Conservation (phyloP, 1,140 invertebrate species). For the Drosophila dunni region DNA sequence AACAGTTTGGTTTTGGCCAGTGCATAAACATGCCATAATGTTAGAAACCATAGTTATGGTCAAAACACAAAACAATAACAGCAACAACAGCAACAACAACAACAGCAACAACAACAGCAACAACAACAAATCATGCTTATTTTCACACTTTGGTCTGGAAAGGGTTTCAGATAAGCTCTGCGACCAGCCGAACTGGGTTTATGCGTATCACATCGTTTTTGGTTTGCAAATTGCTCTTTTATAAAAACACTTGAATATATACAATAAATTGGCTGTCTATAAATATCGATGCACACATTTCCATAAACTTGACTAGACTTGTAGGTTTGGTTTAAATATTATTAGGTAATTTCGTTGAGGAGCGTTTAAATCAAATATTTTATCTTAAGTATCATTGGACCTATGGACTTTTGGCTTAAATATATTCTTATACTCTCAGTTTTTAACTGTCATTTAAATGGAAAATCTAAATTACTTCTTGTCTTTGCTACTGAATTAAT, state of each 20-base stretch:
- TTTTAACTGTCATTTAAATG: too few relatives aligned
- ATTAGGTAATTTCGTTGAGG: too few relatives aligned
- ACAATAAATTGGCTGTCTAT: not conserved
- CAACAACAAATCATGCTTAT: constrained; percentile 69
- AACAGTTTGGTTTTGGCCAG: constrained; percentile 41
- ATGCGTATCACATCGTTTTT: constrained; percentile 57
- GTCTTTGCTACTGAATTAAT: too few relatives aligned
- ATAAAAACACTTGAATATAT: not conserved
- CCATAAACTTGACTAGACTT: too few relatives aligned
- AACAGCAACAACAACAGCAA: constrained; percentile 36
- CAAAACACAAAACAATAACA: not conserved
- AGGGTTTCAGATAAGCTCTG: constrained; percentile 33
- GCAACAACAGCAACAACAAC: too few relatives aligned
- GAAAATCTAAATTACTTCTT: too few relatives aligned
- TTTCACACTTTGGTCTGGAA: constrained; percentile 50
- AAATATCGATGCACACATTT: not conserved
- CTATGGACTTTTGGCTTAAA: too few relatives aligned
- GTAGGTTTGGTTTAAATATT: too few relatives aligned
- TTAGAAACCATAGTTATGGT: constrained; percentile 39
- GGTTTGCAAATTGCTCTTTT: constrained; percentile 21
- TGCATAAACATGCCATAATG: constrained; percentile 69
- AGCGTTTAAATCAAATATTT: too few relatives aligned
- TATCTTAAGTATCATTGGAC: too few relatives aligned
- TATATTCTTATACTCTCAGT: too few relatives aligned
- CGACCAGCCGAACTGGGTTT: constrained; percentile 22